These are phyloP conservation scores for Meganola albula DNA, from an alignment of 2,888 invertebrate genomes.

Conservation along the genomic window DNA sequence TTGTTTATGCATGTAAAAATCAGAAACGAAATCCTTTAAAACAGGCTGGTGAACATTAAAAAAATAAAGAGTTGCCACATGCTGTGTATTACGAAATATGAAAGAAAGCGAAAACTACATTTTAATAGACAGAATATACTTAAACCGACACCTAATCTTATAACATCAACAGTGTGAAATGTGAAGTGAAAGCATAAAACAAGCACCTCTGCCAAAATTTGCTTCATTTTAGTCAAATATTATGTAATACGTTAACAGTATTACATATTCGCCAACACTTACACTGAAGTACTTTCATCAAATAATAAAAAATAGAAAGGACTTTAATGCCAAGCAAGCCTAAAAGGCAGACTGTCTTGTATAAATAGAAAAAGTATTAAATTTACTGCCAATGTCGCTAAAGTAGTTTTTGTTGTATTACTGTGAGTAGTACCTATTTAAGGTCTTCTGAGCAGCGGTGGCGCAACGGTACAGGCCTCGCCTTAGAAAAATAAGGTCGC, in stretches of 20 bases:
- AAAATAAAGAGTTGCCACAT: too few species aligned
- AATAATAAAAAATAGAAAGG: constrained; percentile 31
- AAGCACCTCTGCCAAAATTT: constrained; percentile 52
- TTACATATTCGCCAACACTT: constrained; percentile 51
- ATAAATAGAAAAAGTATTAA: constrained; percentile 32
- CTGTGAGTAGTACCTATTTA: too few species aligned
- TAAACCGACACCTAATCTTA: constrained; percentile 11
- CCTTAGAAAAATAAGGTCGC: too few species aligned
- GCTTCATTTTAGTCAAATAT: constrained; percentile 55
- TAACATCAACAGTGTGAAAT: constrained; percentile 37
- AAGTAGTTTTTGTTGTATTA: constrained; percentile 27
- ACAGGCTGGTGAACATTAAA: too few species aligned
- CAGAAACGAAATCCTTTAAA: too few species aligned
- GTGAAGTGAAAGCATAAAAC: constrained; percentile 61
- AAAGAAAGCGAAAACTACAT: too few species aligned
- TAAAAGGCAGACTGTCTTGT: constrained; percentile 52
- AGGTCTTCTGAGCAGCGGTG: too few species aligned
- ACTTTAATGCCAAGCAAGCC: constrained; percentile 23
- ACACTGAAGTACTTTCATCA: constrained; percentile 48
- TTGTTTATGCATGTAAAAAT: too few species aligned
- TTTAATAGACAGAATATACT: too few species aligned
- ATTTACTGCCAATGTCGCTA: constrained; percentile 39
- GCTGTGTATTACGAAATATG: too few species aligned
- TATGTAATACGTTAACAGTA: constrained; percentile 57
- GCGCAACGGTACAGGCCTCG: too few species aligned